These are phyloP conservation scores for Pseudorhombus dupliciocellatus DNA, from an alignment of 2,113 vertebrate species.

Conservation along the genomic window DNA sequence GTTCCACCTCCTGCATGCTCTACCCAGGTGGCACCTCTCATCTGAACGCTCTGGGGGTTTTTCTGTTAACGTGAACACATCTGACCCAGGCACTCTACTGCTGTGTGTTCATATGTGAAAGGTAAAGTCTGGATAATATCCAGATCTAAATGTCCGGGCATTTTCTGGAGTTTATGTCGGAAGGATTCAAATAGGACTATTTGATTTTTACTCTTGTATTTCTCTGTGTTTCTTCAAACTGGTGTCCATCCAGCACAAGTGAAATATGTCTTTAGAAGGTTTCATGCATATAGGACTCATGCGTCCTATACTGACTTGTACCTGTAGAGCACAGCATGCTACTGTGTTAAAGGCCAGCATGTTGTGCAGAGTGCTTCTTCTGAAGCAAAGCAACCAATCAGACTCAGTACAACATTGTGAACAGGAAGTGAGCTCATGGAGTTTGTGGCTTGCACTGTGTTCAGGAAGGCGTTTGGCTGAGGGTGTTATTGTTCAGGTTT, in stretches of 20 bases:
- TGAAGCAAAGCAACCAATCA: conserved; percentile 28
- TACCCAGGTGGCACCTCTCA: too few species aligned
- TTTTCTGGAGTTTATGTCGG: not conserved
- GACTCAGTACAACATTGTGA: conserved; percentile 17
- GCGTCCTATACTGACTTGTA: not conserved
- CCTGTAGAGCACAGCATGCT: conserved; percentile 7
- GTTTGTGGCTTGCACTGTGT: conserved; percentile 40
- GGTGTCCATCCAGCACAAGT: not conserved
- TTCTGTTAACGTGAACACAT: too few species aligned
- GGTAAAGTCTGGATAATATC: too few species aligned
- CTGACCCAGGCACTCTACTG: too few species aligned
- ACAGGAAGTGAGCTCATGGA: conserved; percentile 75
- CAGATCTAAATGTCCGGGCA: not conserved
- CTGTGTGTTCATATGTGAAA: too few species aligned
- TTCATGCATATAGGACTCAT: conserved; percentile 1
- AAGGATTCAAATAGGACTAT: not conserved
- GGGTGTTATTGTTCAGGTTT: conserved; percentile 58
- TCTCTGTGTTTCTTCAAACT: not conserved
- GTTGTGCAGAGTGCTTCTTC: conserved; percentile 9
- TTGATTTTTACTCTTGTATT: not conserved
- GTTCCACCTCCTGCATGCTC: too few species aligned
- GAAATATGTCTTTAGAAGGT: not conserved
- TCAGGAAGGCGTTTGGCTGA: conserved; percentile 66
- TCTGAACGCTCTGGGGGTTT: too few species aligned
- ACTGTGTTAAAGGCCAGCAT: conserved; percentile 14